Percentiles rank a stretch among this genome's conserved stretches.
Evolutionary conservation across 2,888 invertebrate species (phyloP).

Genomic region (Apamea anceps): DNA sequence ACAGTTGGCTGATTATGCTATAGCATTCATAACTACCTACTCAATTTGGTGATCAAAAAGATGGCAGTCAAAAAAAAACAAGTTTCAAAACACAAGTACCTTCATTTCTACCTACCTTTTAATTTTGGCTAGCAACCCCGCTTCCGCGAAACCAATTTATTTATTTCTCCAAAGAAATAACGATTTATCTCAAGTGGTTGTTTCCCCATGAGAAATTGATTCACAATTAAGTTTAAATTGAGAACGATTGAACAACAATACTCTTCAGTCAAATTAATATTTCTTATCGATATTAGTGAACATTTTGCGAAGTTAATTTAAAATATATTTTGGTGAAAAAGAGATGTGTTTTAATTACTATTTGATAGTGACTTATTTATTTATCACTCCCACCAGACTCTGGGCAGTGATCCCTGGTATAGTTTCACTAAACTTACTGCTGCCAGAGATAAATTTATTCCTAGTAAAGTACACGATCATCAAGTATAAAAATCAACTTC

Average conservation of each 20-base stretch:
- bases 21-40: too few relatives aligned
- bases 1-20: not conserved
- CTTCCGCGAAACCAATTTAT: constrained; percentile 71
- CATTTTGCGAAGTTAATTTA: constrained; percentile 46
- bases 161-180: constrained; percentile 74
- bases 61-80: not conserved
- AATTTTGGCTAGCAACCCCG: constrained; percentile 43
- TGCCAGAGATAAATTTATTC: too few relatives aligned
- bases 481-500: constrained; percentile 2
- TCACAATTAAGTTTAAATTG: constrained; percentile 78
- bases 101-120: not conserved
- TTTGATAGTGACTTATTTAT: not conserved
- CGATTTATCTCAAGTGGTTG: constrained; percentile 75
- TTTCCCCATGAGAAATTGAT: constrained; percentile 76
- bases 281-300: constrained; percentile 52
- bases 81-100: not conserved
- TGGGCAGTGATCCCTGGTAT: not conserved
- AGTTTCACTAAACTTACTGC: not conserved
- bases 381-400: not conserved
- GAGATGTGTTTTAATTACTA: not conserved
- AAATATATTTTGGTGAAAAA: constrained; percentile 2
- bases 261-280: constrained; percentile 70
- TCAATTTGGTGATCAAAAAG: not conserved
- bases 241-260: constrained; percentile 70
- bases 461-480: not conserved